phyloP scores from a whole-genome alignment of 2,113 vertebrate genomes.

The Trichomycterus rosablanca region DNA sequence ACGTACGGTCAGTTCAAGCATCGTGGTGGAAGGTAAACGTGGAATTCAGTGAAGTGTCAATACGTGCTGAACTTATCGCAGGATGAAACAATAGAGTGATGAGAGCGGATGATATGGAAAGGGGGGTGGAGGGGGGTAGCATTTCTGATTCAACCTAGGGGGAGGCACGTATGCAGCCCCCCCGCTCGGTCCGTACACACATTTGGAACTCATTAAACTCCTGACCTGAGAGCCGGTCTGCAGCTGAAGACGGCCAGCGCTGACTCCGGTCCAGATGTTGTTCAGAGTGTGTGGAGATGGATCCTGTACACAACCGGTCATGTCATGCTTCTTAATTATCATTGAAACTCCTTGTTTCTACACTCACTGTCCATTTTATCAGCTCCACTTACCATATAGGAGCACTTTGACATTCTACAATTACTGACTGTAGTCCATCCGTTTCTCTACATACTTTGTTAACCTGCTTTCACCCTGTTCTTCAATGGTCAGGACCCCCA shows the following conservation, averaged over 20 bases:
- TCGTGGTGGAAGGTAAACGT: slow-evolving; percentile 31
- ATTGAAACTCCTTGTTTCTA: too few relatives aligned
- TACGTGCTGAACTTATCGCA: slow-evolving; percentile 52
- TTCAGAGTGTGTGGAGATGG: slow-evolving; percentile 26
- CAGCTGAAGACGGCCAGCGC: slow-evolving; percentile 44
- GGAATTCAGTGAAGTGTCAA: slow-evolving; percentile 40
- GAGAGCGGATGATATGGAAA: slow-evolving; percentile 33
- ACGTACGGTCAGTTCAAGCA: background rate
- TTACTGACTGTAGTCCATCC: too few relatives aligned
- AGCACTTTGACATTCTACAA: too few relatives aligned
- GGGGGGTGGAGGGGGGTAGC: slow-evolving; percentile 14
- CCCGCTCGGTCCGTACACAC: slow-evolving; percentile 31
- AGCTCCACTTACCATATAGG: too few relatives aligned
- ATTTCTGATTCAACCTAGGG: slow-evolving; percentile 38
- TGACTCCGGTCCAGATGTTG: slow-evolving; percentile 39
- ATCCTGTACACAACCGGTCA: too few relatives aligned
- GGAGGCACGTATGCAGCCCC: slow-evolving; percentile 54
- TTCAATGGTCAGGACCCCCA: too few relatives aligned
- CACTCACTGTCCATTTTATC: too few relatives aligned
- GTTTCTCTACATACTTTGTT: too few relatives aligned
- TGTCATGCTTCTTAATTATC: too few relatives aligned
- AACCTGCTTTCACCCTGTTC: too few relatives aligned
- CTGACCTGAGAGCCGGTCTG: slow-evolving; percentile 47
- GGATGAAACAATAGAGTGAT: slow-evolving; percentile 58
- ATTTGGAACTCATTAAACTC: slow-evolving; percentile 64